Evolutionary conservation across 2,888 invertebrate species (phyloP), one percentile per base, ranked within the genome.

Genomic region (Augiades crinisus): DNA sequence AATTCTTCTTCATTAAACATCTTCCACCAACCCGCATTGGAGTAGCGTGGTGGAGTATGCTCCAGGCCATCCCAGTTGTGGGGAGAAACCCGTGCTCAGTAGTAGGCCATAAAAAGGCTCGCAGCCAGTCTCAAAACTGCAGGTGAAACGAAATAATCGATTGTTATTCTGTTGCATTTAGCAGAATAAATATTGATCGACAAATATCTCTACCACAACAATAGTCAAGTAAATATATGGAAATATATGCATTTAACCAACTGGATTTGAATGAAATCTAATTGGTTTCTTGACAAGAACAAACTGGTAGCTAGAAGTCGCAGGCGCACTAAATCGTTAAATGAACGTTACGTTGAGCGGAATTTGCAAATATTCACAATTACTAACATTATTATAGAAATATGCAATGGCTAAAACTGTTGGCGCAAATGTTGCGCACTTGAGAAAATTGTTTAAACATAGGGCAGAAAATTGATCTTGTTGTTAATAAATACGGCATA

Each of bases 301-400:
- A 4, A 16, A 10, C n/a, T 12, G 16, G 36, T 36, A 41, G 41
- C 17, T 7, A 38, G 1, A 3, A 14, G 33, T 34, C 30, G 22
- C 21, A 34, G 33, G n/a, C 8, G 22, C 19, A 44, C 19, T 19
- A 21, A 31, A 43, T 44, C 30, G 5, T 10, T 10, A 12, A 16
- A 30, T 21, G 7, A 33, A 13, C 44, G 44, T 45, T 33, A 22
- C 14, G 22, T 34, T 45, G 33, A 14, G 19, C 44, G 19, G 3
- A 45, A 19, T 22, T 31, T 13, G 17, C 44, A 5, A 45, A 34
- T 45, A 45, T 45, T 21, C 33, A 34, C 21, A 34, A 33, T 45
- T 22, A 45, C 22, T 45, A 33, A 21, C 33, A 46, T 46, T 37
- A 47, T 37, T 47, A 27, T 19, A 27, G 46, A 47, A 37, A 47